Base-by-base conservation (phyloP, 2,888 invertebrate genomes). In the Agapostemon virescens region DNA sequence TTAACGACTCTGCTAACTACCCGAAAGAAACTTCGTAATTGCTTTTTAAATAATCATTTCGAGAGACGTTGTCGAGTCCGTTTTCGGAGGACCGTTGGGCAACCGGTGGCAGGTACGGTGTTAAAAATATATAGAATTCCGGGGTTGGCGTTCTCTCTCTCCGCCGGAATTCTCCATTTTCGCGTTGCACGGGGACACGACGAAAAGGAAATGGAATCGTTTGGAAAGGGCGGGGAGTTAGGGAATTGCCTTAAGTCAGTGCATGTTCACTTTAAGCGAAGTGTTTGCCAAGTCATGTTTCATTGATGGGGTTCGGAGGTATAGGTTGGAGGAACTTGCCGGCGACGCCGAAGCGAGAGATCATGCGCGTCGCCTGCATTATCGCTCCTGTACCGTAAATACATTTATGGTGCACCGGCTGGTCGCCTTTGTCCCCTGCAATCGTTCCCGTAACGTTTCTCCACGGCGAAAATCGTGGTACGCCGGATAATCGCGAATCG, bases 281-380 rank as follows among this genome's bases (percentile, higher is more conserved):
- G 75, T 81, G 83, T 81, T 81, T 83, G 77, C 67, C 73, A 69
- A 83, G 74, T 78, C 77, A 74, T 81, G 81, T 81, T 81, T 83
- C 81, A 83, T 81, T 81, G 83, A 81, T 77, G 75, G 69, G 42
- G 61, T 76, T 71, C 38, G 66, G 38, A 70, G 67, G 38, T 72
- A 45, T 67, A 63, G 23, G n/a, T n/a, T n/a, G n/a, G 69, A 69
- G 74, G 63, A 58, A 33, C 52, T 71, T 64, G 61, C 49, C 67
- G 61, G 36, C 26, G 63, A 73, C 70, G 63, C 40, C 30, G 15
- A 36, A 15, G 49, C n/a, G 79, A 52, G 74, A 77, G 70, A 70
- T 69, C 64, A 42, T 55, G 42, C n/a, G 69, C 68, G 26, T 20
- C 55, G 71, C 52, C 68, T 40, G 68, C 75, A 70, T 75, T 75